Conservation (phyloP, 2,797 vertebrate species). For the Gallinago solitaria region DNA sequence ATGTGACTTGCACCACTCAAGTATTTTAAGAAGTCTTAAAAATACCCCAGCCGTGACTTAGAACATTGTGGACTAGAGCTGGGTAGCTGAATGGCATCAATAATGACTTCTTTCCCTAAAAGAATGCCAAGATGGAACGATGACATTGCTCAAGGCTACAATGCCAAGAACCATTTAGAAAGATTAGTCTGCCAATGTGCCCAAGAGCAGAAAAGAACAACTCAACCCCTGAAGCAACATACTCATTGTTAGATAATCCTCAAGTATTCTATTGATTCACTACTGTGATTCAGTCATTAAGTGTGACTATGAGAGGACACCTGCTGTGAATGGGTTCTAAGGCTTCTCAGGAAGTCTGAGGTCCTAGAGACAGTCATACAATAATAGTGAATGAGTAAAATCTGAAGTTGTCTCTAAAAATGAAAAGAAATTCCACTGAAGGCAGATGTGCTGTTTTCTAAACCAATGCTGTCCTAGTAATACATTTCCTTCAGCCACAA, state of each 20-base stretch:
- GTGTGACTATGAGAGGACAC: background rate
- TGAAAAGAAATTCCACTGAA: background rate
- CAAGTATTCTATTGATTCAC: background rate
- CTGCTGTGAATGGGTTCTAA: background rate
- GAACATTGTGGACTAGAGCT: background rate
- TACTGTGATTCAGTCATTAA: background rate
- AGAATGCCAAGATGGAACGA: background rate
- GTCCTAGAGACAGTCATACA: background rate
- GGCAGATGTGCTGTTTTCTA: background rate
- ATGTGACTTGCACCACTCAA: too few species aligned
- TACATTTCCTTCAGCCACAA: background rate
- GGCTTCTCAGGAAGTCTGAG: background rate
- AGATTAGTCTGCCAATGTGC: background rate
- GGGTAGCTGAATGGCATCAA: background rate
- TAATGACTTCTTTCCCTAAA: background rate
- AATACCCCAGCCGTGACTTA: background rate
- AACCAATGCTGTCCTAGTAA: fast-evolving
- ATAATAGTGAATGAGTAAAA: background rate
- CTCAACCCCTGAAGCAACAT: background rate
- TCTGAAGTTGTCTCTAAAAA: background rate
- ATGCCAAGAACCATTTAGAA: background rate
- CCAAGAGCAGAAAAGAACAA: background rate
- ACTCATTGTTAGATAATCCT: background rate
- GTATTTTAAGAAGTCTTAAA: background rate
- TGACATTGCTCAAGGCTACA: background rate